Conservation (phyloP, 2,113 vertebrate species). For the Phainopepla nitens region DNA sequence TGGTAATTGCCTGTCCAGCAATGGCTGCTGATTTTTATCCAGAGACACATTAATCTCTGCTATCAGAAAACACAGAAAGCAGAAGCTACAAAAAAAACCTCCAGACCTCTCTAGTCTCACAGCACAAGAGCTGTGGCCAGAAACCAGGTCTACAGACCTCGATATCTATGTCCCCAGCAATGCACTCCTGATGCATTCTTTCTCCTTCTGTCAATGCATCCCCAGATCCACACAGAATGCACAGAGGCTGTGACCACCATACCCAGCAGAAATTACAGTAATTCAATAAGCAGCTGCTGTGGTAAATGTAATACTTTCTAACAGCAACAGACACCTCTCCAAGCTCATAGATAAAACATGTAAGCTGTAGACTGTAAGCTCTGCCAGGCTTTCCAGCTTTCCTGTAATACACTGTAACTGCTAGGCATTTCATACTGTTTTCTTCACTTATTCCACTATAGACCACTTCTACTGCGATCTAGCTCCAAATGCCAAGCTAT, state of each 20-base stretch:
- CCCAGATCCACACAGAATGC: background rate
- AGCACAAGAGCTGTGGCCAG: background rate
- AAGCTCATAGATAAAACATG: fast-evolving
- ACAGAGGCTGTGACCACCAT: background rate
- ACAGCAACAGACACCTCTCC: background rate
- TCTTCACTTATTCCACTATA: background rate
- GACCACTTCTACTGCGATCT: background rate
- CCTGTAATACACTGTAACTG: fast-evolving
- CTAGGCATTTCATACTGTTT: background rate
- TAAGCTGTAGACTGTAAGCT: background rate
- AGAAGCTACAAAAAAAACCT: background rate
- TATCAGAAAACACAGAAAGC: background rate
- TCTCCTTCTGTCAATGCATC: background rate
- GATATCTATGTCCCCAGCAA: background rate
- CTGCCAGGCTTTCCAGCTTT: background rate
- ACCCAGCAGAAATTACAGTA: background rate
- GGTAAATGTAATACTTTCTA: background rate
- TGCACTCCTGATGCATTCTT: background rate
- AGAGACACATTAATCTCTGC: background rate
- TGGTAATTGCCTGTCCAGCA: background rate
- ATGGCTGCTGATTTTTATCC: background rate
- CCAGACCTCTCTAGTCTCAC: background rate
- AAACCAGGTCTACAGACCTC: background rate
- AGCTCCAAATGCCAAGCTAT: background rate
- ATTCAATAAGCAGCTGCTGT: background rate